Evolutionary conservation across 2,797 vertebrate species (phyloP).

Genomic region (Lerista edwardsae): DNA sequence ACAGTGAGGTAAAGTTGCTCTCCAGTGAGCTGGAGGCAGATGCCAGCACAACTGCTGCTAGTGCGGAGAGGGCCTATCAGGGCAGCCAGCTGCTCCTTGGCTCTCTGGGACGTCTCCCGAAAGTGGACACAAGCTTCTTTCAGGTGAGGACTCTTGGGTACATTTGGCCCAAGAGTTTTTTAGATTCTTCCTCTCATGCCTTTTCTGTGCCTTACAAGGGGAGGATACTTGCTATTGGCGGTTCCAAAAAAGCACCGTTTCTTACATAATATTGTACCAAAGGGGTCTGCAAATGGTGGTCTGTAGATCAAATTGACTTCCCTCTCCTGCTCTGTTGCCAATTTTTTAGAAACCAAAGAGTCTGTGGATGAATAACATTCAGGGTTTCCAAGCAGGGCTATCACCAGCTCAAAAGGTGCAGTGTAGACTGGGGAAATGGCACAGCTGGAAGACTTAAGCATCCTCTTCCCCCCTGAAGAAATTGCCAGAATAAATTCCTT

Average conservation of each 20-base stretch:
- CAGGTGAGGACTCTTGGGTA: slow-evolving; percentile 67
- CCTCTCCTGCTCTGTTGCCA: background rate
- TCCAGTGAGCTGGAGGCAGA: slow-evolving; percentile 67
- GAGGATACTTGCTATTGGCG: background rate
- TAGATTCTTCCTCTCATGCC: background rate
- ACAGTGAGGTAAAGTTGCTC: slow-evolving; percentile 64
- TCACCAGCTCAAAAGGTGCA: background rate
- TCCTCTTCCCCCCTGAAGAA: too few relatives aligned
- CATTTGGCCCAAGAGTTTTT: background rate
- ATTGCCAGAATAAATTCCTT: too few relatives aligned
- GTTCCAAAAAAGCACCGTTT: background rate
- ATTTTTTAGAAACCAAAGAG: background rate
- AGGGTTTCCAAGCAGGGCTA: background rate
- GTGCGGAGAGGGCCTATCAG: slow-evolving; percentile 71
- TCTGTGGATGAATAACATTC: background rate
- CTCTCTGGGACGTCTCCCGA: slow-evolving; percentile 59
- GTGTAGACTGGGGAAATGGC: too few relatives aligned
- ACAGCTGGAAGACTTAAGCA: too few relatives aligned
- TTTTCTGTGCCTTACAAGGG: background rate
- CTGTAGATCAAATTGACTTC: background rate
- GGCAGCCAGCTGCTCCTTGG: slow-evolving; percentile 66
- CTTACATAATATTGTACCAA: background rate
- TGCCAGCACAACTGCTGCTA: slow-evolving; percentile 41
- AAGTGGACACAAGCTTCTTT: slow-evolving; percentile 35
- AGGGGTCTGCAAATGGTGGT: background rate